Percentiles rank a stretch among this genome's conserved stretches.
Conservation (phyloP, 2,888 invertebrate genomes). For the Lepidocyrtoides sp. region DNA sequence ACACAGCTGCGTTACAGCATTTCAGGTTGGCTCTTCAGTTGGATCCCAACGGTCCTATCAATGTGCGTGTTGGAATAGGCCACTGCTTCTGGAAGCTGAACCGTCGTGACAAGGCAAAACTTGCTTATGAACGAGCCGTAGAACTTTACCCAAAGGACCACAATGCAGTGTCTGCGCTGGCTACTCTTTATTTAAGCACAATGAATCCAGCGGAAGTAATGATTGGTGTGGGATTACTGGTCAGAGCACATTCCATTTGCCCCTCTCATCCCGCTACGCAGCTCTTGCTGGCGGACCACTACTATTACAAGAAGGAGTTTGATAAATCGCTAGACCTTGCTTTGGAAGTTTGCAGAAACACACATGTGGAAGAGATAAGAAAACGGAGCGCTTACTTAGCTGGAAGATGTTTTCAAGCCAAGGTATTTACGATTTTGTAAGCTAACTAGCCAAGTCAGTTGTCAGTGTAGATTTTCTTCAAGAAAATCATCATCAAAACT, state of each 20-base stretch:
- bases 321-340: neutral
- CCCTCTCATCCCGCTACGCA: neutral
- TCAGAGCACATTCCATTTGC: neutral
- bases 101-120: neutral
- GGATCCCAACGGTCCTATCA: neutral
- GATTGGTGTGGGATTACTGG: neutral
- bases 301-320: constrained; percentile 36
- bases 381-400: constrained; percentile 17
- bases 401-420: constrained; percentile 13
- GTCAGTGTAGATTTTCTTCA: no score
- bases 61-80: constrained; percentile 37
- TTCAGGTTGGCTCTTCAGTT: constrained; percentile 6
- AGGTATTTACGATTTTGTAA: no score
- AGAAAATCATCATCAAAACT: no score
- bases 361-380: neutral
- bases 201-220: neutral
- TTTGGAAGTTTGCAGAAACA: neutral
- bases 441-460: no score
- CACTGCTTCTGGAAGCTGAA: constrained; percentile 48
- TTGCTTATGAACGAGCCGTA: constrained; percentile 34
- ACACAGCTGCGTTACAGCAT: neutral
- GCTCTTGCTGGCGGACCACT: constrained; percentile 35
- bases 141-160: constrained; percentile 8
- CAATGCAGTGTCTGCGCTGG: constrained; percentile 8
- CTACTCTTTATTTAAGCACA: neutral